phyloP scores from a whole-genome alignment of 2,113 vertebrate genomes.

The Pogona vitticeps region DNA sequence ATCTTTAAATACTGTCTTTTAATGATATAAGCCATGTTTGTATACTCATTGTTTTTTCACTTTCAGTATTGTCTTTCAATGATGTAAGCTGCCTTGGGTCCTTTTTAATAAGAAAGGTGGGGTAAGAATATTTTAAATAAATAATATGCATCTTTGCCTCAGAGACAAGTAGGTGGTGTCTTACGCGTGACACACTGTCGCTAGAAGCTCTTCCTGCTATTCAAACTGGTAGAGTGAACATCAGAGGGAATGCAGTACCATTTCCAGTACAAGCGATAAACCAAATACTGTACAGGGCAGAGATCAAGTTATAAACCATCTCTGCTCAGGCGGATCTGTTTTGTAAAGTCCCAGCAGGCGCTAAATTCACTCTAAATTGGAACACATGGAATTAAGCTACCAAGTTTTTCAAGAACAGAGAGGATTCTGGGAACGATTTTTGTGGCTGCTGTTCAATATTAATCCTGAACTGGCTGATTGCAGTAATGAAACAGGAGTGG shows the following conservation, averaged over 20 bases:
- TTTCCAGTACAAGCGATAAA: not conserved
- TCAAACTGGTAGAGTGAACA: not conserved
- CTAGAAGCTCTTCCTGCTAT: not conserved
- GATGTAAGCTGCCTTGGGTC: too few species aligned
- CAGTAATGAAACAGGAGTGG: not conserved
- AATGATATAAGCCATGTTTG: too few species aligned
- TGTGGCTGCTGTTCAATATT: not conserved
- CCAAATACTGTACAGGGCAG: not conserved
- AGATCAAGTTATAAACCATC: not conserved
- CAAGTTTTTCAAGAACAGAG: not conserved
- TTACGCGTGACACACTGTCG: not conserved
- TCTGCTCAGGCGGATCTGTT: not conserved
- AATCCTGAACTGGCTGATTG: not conserved
- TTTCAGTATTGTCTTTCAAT: too few species aligned
- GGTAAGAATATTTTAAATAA: too few species aligned
- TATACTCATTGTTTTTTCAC: too few species aligned
- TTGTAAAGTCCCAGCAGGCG: not conserved
- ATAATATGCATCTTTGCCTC: not conserved
- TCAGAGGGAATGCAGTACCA: too few species aligned
- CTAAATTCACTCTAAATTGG: not conserved
- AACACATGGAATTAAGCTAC: not conserved
- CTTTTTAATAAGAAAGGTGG: too few species aligned
- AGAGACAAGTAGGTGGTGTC: not conserved
- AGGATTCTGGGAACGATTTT: not conserved
- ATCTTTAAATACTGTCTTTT: too few species aligned